phyloP scores from a whole-genome alignment of 2,888 invertebrate species.

The Leptinotarsa haldemani region DNA sequence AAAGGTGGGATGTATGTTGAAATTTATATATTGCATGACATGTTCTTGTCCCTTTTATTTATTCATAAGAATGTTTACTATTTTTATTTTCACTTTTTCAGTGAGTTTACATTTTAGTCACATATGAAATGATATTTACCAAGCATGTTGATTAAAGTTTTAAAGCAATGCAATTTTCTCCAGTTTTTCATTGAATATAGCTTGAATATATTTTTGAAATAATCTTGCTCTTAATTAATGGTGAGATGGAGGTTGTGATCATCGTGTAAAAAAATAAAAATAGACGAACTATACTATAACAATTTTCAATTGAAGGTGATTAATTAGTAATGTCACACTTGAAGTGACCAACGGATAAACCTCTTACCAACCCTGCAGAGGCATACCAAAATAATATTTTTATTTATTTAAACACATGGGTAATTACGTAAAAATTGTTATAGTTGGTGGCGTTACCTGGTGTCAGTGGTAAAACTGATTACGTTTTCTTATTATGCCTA shows the following conservation, averaged over 20 bases:
- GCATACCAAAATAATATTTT: no score
- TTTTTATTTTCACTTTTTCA: constrained; percentile 19
- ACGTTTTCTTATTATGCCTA: no score
- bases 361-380: no score
- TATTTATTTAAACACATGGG: no score
- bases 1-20: constrained; percentile 62
- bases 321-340: no score
- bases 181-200: constrained; percentile 1
- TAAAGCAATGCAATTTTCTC: not conserved
- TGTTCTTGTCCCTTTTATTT: constrained; percentile 39
- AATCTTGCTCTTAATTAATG: not conserved
- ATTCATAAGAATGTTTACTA: constrained; percentile 17
- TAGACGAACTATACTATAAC: no score
- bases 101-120: constrained; percentile 9
- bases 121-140: not conserved
- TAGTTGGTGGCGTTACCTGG: no score
- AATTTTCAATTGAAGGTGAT: no score
- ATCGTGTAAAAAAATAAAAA: no score
- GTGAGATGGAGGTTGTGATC: not conserved
- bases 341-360: no score
- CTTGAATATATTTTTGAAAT: not conserved
- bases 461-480: no score
- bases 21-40: constrained; percentile 48
- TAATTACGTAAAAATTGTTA: no score
- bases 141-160: constrained; percentile 19